Evolutionary conservation across 1,140 invertebrate genomes (phyloP).

Genomic region (Aricia agestis): DNA sequence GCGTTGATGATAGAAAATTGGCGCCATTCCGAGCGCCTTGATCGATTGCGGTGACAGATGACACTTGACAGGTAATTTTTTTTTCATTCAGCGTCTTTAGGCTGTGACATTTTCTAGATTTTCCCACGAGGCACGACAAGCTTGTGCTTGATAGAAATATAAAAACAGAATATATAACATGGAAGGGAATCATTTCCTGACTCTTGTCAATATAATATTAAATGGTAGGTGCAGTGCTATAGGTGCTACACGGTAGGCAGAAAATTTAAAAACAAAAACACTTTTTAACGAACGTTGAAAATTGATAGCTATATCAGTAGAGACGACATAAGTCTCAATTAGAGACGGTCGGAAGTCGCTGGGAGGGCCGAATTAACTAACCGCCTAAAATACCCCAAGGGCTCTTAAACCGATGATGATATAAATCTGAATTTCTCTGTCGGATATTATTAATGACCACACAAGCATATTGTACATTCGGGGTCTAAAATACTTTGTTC

Average conservation of each 20-base stretch:
- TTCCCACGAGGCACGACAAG: not conserved
- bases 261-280: not conserved
- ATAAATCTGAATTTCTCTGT: not conserved
- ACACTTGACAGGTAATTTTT: conserved; percentile 27
- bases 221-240: too few relatives aligned
- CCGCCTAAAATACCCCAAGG: conserved; percentile 9
- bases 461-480: not conserved
- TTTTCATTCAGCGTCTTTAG: not conserved
- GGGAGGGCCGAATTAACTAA: conserved; percentile 10
- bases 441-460: not conserved
- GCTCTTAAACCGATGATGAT: not conserved
- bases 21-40: conserved; percentile 24
- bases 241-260: too few relatives aligned
- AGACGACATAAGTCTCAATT: conserved; percentile 42
- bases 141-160: too few relatives aligned
- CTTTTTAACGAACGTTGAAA: not conserved
- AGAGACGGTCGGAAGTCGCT: conserved; percentile 29
- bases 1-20: conserved; percentile 33
- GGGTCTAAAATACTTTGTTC: too few relatives aligned
- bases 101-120: not conserved
- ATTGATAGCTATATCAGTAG: conserved; percentile 6
- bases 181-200: too few relatives aligned
- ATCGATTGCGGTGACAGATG: conserved; percentile 21
- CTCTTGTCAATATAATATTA: too few relatives aligned
- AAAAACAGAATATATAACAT: too few relatives aligned